phyloP scores from a whole-genome alignment of 2,888 invertebrate species.

The Lasioglossum morio region DNA sequence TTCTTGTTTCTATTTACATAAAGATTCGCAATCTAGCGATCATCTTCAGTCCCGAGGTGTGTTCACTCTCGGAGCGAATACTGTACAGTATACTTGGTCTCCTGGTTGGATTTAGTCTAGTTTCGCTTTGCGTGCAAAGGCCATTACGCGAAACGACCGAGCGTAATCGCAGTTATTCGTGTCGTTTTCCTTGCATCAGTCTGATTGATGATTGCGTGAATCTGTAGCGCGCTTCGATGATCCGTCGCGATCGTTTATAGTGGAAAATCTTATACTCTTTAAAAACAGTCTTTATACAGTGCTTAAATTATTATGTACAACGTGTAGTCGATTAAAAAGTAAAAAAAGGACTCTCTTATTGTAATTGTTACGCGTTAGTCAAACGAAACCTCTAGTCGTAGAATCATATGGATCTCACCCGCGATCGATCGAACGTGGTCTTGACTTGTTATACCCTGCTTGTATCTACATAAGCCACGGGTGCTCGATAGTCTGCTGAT shows the following conservation, averaged over 20 bases:
- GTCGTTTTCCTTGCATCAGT: not conserved
- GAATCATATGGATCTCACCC: conserved; percentile 49
- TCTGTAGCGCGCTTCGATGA: not conserved
- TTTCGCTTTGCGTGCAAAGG: not conserved
- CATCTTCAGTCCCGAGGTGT: not conserved
- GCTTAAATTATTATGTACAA: conserved; percentile 83
- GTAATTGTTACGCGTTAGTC: conserved; percentile 56
- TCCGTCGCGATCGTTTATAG: conserved; percentile 47
- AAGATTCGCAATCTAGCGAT: too few species aligned
- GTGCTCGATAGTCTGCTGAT: conserved; percentile 10
- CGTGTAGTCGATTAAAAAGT: conserved; percentile 77
- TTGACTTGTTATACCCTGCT: conserved; percentile 81
- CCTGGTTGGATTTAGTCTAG: not conserved
- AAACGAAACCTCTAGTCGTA: conserved; percentile 57
- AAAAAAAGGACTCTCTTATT: conserved; percentile 75
- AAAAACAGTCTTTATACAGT: conserved; percentile 83
- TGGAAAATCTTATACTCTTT: conserved; percentile 63
- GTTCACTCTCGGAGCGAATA: not conserved
- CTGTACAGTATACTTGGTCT: not conserved
- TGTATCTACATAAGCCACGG: conserved; percentile 78
- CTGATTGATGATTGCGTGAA: not conserved
- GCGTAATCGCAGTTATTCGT: not conserved
- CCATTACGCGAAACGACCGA: not conserved
- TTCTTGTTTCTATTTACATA: too few species aligned
- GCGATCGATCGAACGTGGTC: conserved; percentile 65